Conservation (phyloP, 2,797 vertebrate genomes). For the Corythornis leucogaster region DNA sequence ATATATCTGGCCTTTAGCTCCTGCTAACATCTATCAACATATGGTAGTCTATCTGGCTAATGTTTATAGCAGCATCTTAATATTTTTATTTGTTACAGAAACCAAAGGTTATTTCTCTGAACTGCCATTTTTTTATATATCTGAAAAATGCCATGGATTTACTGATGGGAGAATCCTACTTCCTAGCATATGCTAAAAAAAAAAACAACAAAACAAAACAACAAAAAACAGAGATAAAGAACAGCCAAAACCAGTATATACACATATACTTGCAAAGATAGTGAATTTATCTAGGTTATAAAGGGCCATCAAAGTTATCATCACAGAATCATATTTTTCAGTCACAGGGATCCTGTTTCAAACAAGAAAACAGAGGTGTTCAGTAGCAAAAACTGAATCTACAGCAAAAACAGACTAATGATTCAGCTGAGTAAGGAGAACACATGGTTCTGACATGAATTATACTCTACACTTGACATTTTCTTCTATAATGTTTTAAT, state of each 20-base stretch:
- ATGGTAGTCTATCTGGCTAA: not conserved
- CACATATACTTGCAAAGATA: not conserved
- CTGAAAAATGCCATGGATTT: not conserved
- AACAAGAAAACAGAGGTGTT: not conserved
- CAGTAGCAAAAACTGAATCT: not conserved
- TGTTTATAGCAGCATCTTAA: too few species aligned
- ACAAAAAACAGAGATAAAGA: not conserved
- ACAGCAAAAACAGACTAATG: not conserved
- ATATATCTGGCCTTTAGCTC: not conserved
- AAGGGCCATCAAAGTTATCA: not conserved
- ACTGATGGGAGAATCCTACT: not conserved
- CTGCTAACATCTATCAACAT: not conserved
- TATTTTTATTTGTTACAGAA: too few species aligned
- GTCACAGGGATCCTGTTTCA: not conserved
- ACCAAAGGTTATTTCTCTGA: too few species aligned
- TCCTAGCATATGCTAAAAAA: not conserved
- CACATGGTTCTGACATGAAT: not conserved
- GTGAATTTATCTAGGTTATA: not conserved
- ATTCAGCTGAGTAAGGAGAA: not conserved
- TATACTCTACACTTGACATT: not conserved
- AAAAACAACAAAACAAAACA: rapidly evolving
- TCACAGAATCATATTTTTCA: not conserved
- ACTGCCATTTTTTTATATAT: too few species aligned
- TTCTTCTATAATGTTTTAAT: not conserved
- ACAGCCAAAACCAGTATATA: not conserved